Conservation (phyloP, 2,113 vertebrate species). For the Junco hyemalis region DNA sequence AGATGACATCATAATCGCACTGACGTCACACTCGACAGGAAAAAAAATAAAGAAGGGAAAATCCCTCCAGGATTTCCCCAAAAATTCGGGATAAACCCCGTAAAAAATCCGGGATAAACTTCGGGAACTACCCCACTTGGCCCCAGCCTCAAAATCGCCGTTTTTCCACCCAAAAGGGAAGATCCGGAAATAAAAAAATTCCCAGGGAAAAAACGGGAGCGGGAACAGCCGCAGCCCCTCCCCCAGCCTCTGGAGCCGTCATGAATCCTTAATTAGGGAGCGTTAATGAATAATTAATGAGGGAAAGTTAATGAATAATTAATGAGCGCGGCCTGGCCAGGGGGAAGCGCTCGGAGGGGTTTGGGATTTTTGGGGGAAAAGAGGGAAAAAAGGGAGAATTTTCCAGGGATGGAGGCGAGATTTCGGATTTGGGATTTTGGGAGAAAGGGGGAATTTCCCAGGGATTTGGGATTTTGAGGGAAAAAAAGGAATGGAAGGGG, state of each 20-base stretch:
- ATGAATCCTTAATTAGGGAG: neutral
- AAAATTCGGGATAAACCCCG: neutral
- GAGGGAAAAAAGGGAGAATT: neutral
- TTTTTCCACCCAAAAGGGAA: neutral
- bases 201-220: neutral
- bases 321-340: neutral
- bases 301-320: neutral
- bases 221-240: neutral
- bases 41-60: neutral
- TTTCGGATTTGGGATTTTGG: no score
- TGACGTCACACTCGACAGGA: neutral
- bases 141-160: neutral
- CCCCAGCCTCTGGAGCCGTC: neutral
- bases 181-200: neutral
- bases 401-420: neutral
- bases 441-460: no score
- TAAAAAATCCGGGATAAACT: neutral
- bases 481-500: no score
- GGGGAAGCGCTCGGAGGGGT: neutral
- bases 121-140: neutral
- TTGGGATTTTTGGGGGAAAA: neutral
- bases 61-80: neutral
- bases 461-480: neutral
- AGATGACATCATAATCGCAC: neutral
- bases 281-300: neutral